A percentile compares a stretch with the other conserved stretches of the same genome.
These are phyloP conservation scores for Crocidura indochinensis DNA, from an alignment of 2,797 vertebrate species.

Conservation along the genomic window DNA sequence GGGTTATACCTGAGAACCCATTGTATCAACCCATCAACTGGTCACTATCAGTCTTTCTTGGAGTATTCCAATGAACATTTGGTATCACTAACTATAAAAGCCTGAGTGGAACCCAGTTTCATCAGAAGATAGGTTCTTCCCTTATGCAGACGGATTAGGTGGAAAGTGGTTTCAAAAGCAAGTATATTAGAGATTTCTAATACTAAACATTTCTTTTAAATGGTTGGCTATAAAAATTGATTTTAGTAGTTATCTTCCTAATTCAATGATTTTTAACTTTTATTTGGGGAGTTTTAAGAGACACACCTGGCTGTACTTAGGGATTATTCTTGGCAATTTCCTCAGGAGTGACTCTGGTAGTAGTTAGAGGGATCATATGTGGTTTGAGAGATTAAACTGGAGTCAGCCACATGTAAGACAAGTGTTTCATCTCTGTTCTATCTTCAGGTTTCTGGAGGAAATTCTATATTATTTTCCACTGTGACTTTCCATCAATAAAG, in stretches of 20 bases:
- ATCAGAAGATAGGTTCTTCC: not conserved
- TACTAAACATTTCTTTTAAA: slow-evolving; percentile 26
- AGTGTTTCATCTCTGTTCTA: too few species aligned
- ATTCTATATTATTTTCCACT: too few species aligned
- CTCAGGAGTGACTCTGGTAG: too few species aligned
- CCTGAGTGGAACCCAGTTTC: not conserved
- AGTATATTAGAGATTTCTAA: not conserved
- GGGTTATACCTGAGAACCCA: not conserved
- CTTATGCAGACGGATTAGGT: slow-evolving; percentile 12
- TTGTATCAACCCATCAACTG: not conserved
- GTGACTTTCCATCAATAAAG: too few species aligned
- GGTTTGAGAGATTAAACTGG: too few species aligned
- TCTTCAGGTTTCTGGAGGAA: not conserved
- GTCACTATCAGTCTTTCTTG: slow-evolving; percentile 33
- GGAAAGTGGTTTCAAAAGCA: slow-evolving; percentile 49
- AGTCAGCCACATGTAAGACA: too few species aligned
- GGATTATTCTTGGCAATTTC: too few species aligned
- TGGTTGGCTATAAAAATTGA: slow-evolving; percentile 26
- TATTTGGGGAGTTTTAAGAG: too few species aligned
- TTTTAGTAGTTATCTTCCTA: slow-evolving; percentile 42
- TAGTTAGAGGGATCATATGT: too few species aligned
- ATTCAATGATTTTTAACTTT: too few species aligned
- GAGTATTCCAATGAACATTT: slow-evolving; percentile 27
- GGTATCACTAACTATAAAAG: slow-evolving; percentile 23
- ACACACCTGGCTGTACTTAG: too few species aligned